These are phyloP conservation scores for Andrena hattorfiana DNA, from an alignment of 2,888 invertebrate species.

Conservation along the genomic window DNA sequence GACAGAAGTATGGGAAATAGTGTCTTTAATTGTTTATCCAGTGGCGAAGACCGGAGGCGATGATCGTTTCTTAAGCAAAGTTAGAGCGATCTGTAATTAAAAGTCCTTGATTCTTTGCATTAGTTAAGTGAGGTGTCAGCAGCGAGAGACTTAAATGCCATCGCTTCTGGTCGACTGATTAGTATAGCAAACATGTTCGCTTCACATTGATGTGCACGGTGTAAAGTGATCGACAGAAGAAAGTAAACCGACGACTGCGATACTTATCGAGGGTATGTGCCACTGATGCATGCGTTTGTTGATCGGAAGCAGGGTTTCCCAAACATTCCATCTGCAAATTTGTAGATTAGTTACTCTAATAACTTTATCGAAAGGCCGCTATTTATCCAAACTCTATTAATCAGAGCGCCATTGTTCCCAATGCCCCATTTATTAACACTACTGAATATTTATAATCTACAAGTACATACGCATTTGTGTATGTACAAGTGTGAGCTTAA, in stretches of 20 bases:
- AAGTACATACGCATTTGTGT: no score
- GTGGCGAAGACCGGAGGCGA: not conserved
- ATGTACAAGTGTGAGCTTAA: no score
- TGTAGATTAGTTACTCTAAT: not conserved
- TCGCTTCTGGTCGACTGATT: not conserved
- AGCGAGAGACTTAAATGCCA: not conserved
- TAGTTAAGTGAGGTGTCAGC: not conserved
- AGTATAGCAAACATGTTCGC: not conserved
- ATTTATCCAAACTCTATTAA: not conserved
- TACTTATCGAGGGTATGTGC: not conserved
- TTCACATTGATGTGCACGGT: not conserved
- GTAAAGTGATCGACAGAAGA: conserved; percentile 12
- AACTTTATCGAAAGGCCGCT: not conserved
- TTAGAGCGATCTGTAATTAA: not conserved
- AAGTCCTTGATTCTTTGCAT: not conserved
- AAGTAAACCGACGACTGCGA: not conserved
- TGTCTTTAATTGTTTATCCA: no score
- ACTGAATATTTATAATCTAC: not conserved
- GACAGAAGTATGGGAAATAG: no score
- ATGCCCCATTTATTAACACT: not conserved
- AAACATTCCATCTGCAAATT: not conserved
- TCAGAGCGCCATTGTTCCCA: not conserved
- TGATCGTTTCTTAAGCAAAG: not conserved
- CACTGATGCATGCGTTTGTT: not conserved
- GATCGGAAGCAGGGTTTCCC: not conserved